Percentiles rank a stretch among this genome's conserved stretches.
phyloP scores from a whole-genome alignment of 2,888 invertebrate species.

The Synergus laeviventris region DNA sequence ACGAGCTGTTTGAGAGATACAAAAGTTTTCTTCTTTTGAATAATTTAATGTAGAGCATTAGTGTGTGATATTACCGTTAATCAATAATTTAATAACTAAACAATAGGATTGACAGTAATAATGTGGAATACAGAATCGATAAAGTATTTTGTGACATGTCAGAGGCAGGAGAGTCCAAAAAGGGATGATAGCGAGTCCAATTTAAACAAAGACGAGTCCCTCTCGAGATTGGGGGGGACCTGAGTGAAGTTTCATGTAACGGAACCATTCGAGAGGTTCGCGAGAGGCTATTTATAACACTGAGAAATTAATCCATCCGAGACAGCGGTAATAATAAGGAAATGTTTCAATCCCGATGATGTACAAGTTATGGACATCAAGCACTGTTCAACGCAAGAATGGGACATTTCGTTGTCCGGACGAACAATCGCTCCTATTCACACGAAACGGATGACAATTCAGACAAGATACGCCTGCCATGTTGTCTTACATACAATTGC shows the following conservation, averaged over 20 bases:
- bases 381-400: constrained; percentile 47
- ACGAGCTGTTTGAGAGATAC: background rate
- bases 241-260: constrained; percentile 49
- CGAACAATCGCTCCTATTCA: constrained; percentile 61
- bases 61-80: background rate
- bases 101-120: background rate
- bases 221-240: constrained; percentile 44
- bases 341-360: constrained; percentile 75
- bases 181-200: constrained; percentile 62
- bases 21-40: background rate
- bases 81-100: background rate
- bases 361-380: constrained; percentile 63
- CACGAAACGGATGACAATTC: constrained; percentile 27
- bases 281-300: constrained; percentile 60
- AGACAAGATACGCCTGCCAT: constrained; percentile 34
- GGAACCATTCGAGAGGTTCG: constrained; percentile 58
- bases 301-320: constrained; percentile 73
- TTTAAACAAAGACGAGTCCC: constrained; percentile 67
- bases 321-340: constrained; percentile 75
- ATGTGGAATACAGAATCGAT: background rate
- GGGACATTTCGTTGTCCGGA: constrained; percentile 61
- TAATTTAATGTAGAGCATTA: no score
- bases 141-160: constrained; percentile 44
- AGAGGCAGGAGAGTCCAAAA: constrained; percentile 53
- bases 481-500: constrained; percentile 36